These are phyloP conservation scores for Dromiciops gliroides DNA, from an alignment of 2,113 vertebrate genomes.

Conservation along the genomic window DNA sequence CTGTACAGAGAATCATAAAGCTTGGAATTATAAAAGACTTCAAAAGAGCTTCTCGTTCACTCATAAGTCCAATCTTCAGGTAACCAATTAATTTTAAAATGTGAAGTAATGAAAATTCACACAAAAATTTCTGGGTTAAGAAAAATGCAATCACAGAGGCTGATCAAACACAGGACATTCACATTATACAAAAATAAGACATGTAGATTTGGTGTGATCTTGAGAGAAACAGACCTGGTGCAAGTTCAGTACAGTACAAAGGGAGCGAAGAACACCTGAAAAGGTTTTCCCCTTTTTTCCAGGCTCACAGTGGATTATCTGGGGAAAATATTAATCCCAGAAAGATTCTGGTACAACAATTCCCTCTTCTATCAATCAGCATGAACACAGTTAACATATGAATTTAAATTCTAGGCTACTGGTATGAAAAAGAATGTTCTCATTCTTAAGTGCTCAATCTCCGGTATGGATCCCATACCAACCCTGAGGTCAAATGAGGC, in stretches of 20 bases:
- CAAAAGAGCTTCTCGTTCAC: neutral
- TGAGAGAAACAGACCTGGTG: neutral
- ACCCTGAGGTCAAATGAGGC: neutral
- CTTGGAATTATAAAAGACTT: neutral
- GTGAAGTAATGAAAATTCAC: neutral
- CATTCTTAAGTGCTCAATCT: neutral
- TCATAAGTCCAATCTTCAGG: neutral
- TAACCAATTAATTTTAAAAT: neutral
- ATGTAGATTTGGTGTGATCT: neutral
- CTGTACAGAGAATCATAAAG: neutral
- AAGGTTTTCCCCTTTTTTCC: neutral
- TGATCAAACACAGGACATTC: neutral
- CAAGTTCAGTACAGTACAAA: neutral
- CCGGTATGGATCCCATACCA: too few species aligned
- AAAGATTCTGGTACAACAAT: neutral
- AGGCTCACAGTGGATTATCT: neutral
- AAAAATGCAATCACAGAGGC: neutral
- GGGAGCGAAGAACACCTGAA: neutral
- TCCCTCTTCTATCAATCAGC: neutral
- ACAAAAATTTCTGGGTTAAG: neutral
- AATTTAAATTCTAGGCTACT: neutral
- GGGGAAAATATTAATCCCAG: neutral
- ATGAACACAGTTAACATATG: neutral
- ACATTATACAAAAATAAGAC: neutral
- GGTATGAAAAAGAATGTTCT: neutral